Base-by-base conservation (phyloP, 2,113 vertebrate genomes). In the Kryptolebias marmoratus region DNA sequence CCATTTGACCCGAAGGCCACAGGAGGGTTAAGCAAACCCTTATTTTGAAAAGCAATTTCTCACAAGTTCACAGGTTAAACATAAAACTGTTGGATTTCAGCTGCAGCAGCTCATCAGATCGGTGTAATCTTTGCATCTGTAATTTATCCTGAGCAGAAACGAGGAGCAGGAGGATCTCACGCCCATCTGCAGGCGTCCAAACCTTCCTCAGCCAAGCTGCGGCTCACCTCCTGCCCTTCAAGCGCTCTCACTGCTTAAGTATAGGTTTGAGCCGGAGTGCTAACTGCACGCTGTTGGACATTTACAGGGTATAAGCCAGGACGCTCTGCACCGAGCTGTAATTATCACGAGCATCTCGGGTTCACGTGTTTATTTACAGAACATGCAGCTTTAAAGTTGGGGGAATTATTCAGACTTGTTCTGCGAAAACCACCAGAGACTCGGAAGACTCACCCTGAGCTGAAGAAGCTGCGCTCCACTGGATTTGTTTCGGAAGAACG, bases 391-490 rank as follows among this genome's bases (percentile, higher is more conserved):
- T 42, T 7, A 36, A 7, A 36, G 39, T 5, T 42, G 39, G 39
- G 8, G 10, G 39, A 10, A 22, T 22, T 42, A 3, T 36, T 36
- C 32, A 36, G 32, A 36, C 32, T 22, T 22, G 22, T 22, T 22
- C 22, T 22, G 22, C 22, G 22, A 22, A 22, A 22, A 22, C 22
- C 12, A 63, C 18, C 3, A 53, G 30, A 80, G 68, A 4, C 14
- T 10, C 15, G 64, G 45, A 48, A 2, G 64, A 91, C 91, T 90
- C 80, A 94, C 93, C 93, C 87, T 89, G 82, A 89, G 87, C 74
- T 83, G 88, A 84, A 87, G 77, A n/a, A 60, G 77, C 32, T 78
- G 76, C 79, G 78, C 83, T 92, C 90, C 90, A 85, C 79, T 83
- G 60, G 76, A 61, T 82, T 75, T 48, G 68, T 78, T 70, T 70